These are phyloP conservation scores for Oplegnathus fasciatus DNA, from an alignment of 2,113 vertebrate species.

Conservation along the genomic window DNA sequence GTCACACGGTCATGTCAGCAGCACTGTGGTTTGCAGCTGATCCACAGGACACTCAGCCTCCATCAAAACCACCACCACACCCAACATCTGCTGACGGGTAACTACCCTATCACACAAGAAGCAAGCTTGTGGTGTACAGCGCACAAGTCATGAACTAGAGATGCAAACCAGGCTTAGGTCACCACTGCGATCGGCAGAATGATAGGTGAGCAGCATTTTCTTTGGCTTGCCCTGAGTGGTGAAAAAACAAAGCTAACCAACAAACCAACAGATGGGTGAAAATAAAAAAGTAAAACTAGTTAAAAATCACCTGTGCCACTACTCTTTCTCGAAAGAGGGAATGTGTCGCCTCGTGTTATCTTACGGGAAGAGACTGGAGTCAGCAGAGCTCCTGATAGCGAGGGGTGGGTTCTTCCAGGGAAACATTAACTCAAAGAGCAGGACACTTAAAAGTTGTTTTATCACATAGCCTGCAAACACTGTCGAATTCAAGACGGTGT, in stretches of 20 bases:
- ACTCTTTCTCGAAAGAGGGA: neutral
- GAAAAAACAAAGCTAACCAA: neutral
- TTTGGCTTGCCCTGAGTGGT: neutral
- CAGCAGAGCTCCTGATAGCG: constrained; percentile 24
- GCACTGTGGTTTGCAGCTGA: constrained; percentile 24
- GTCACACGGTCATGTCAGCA: constrained; percentile 26
- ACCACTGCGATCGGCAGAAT: neutral
- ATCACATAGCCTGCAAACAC: neutral
- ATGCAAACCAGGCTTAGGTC: constrained; percentile 4
- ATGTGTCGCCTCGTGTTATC: constrained; percentile 24
- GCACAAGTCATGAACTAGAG: constrained; percentile 24
- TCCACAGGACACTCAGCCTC: constrained; percentile 16
- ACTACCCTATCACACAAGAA: constrained; percentile 36
- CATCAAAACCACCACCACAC: constrained; percentile 53
- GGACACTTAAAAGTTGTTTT: neutral
- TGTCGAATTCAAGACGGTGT: neutral
- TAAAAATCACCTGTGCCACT: neutral
- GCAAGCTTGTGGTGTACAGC: neutral
- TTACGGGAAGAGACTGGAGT: constrained; percentile 8
- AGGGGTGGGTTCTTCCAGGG: neutral
- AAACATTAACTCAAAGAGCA: constrained; percentile 27
- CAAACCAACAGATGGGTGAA: neutral
- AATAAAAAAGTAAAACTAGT: neutral
- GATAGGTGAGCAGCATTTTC: neutral
- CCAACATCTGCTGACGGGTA: constrained; percentile 59